Conservation (phyloP, 2,888 invertebrate species). For the Adelognathus sp. region DNA sequence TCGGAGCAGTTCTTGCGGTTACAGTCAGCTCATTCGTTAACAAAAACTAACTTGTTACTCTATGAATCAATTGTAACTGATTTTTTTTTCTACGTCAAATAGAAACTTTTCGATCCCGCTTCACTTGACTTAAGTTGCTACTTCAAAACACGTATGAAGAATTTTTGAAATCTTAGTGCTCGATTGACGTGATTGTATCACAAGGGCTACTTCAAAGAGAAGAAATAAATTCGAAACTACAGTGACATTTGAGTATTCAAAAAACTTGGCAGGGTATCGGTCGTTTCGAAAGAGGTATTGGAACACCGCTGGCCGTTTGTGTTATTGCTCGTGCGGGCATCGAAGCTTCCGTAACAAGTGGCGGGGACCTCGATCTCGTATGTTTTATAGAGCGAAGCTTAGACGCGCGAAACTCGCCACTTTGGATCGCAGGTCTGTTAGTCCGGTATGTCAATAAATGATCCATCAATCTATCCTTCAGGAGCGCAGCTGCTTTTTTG, state of each 20-base stretch:
- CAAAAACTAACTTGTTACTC: too few species aligned
- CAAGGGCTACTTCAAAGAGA: too few species aligned
- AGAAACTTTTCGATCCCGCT: too few species aligned
- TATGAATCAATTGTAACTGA: too few species aligned
- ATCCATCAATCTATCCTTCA: background rate
- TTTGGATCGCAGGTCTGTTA: background rate
- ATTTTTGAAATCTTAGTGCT: too few species aligned
- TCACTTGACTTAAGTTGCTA: too few species aligned
- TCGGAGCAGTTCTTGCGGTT: too few species aligned
- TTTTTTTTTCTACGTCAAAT: too few species aligned
- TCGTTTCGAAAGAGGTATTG: slow-evolving; percentile 1
- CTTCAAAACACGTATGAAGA: background rate
- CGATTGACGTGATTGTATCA: too few species aligned
- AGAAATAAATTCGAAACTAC: too few species aligned
- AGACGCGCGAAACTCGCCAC: background rate
- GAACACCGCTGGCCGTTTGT: background rate
- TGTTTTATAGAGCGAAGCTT: background rate
- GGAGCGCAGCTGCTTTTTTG: background rate
- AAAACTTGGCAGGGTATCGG: slow-evolving; percentile 10
- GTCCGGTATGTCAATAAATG: background rate
- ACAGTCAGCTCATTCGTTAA: too few species aligned
- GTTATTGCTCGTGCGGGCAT: background rate
- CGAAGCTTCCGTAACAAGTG: slow-evolving; percentile 9
- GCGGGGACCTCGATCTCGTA: background rate
- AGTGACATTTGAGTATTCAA: too few species aligned